Evolutionary conservation across 2,113 vertebrate species (phyloP), one percentile per base, ranked within the genome.

Genomic region (Notiomystis cincta): DNA sequence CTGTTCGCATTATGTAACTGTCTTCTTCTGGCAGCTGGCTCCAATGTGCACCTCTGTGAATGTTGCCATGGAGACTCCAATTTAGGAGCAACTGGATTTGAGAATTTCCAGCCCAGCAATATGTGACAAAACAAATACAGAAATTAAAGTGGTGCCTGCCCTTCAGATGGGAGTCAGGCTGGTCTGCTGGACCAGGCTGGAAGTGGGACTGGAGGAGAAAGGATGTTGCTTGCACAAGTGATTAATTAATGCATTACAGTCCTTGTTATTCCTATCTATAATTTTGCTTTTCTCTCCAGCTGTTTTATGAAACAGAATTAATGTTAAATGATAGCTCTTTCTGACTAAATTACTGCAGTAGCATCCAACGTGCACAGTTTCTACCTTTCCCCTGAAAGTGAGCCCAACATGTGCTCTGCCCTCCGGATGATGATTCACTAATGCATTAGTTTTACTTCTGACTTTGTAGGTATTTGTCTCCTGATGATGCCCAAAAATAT

Each of bases 11-110:
- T 82, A 73, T 61, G 47, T 4, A 12, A 89, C 65, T 73, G 70
- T 84, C 67, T 87, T 82, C 87, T 87, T 47, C 58, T 88, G 58
- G 82, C 86, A 96, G 48, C 72, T 90, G 75, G 44, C 58, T 96
- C 51, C 58, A 45, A 33, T 5, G 11, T 44, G 35, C 54, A 92
- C 73, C 66, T 77, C 83, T 92, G 70, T 85, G 58, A 78, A 85
- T 77, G 96, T 95, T 97, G 64, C 93, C 72, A 97, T 96, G 90
- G 96, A 96, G 84, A 96, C n/a, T 71, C 54, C 61, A 66, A 56
- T 73, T 93, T 85, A 60, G 54, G 30, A 95, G 60, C 27, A 88
- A 80, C 31, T 81, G 64, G 81, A 60, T 94, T 93, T 94, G 71
- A 93, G 73, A 93, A 88, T 93, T 94, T 92, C 85, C 60, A 95